Evolutionary conservation across 2,888 invertebrate species (phyloP), one percentile per base, ranked within the genome.

Genomic region (Drosophila colorata): DNA sequence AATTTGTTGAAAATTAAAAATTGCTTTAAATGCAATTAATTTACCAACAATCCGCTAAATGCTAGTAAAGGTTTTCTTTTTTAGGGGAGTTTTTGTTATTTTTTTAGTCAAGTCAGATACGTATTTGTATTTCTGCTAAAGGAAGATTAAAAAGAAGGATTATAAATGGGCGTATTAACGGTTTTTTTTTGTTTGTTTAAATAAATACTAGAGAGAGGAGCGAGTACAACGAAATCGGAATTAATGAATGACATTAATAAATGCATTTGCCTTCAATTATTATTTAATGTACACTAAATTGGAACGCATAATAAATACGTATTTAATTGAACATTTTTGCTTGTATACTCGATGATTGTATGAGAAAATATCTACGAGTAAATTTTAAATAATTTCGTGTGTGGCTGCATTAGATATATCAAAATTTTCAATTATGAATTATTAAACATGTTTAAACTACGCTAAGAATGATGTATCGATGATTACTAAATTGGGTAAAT

Each of bases 1-100:
- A n/a, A 41, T 35, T 25, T 44, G 33, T 46, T 38, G 5, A 44
- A 53, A 53, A 57, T 58, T 28, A 63, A 43, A 48, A 38, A 31
- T 63, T 37, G 37, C 44, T 53, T 71, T 68, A 23, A 40, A 57
- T 65, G 41, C 49, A 69, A 76, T 59, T 60, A 55, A 67, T 77
- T 79, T 67, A 74, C 68, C 76, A 80, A 70, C 56, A 66, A 66
- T 69, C 59, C 59, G 69, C 70, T 74, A 82, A 69, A 69, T 56
- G 46, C 46, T 48, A 49, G 59, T 25, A 20, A 56, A 14, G 13
- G 7, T 38, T 35, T 37, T 3, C 9, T 28, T 33, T 16, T 25
- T 31, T 28, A 9, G 11, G 35, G 23, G 1, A 9, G n/a, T 47
- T 6, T 23, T 16, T 35, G 1, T 35, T 13, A n/a, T 49, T 41